Evolutionary conservation across 2,888 invertebrate genomes (phyloP).

Genomic region (Athetis lepigone): DNA sequence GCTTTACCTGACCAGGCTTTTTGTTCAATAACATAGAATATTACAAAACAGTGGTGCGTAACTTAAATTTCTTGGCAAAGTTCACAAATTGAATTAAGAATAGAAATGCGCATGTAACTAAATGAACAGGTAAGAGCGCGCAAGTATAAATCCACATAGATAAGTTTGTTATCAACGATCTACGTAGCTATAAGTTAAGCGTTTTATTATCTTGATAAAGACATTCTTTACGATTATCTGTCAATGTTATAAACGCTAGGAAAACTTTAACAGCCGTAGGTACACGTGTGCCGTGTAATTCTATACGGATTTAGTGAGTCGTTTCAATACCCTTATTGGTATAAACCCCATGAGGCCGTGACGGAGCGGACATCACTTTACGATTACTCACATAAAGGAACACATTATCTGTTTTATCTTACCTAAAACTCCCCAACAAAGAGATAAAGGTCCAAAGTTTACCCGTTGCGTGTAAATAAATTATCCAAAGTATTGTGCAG

Average conservation of each 20-base stretch:
- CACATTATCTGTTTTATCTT: constrained; percentile 88
- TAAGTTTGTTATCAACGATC: constrained; percentile 68
- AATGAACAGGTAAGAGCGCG: constrained; percentile 42
- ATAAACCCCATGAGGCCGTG: constrained; percentile 80
- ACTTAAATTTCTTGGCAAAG: constrained; percentile 8
- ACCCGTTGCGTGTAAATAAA: constrained; percentile 86
- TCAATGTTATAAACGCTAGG: constrained; percentile 64
- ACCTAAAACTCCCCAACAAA: constrained; percentile 85
- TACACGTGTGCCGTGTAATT: constrained; percentile 52
- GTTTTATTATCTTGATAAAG: constrained; percentile 74
- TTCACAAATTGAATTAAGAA: constrained; percentile 8
- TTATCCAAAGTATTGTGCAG: constrained; percentile 83
- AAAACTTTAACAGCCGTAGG: constrained; percentile 60
- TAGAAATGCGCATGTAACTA: constrained; percentile 24
- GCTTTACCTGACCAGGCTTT: not conserved
- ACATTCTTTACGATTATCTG: constrained; percentile 70
- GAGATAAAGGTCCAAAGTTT: constrained; percentile 86
- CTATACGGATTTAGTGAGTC: constrained; percentile 50
- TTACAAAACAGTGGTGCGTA: not conserved
- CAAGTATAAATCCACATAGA: constrained; percentile 60
- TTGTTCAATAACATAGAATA: not conserved
- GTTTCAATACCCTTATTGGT: constrained; percentile 51
- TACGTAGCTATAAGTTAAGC: constrained; percentile 63
- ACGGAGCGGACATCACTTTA: constrained; percentile 75
- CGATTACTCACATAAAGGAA: constrained; percentile 85